Conservation (phyloP, 2,888 invertebrate species). For the Drosophila seclusa region DNA sequence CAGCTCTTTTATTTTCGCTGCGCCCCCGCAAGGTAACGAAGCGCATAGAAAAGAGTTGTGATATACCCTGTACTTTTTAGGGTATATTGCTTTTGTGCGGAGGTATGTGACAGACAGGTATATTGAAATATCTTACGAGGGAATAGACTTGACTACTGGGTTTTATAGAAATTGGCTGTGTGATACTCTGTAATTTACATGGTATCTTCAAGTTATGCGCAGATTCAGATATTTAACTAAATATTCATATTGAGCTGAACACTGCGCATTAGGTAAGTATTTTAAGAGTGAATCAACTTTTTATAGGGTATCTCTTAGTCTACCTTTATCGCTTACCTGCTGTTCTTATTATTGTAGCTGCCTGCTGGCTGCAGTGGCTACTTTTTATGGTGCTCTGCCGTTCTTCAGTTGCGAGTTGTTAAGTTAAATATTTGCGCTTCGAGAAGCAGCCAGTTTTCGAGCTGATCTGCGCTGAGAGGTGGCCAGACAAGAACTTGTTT, state of each 20-base stretch:
- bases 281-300: not conserved
- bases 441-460: constrained; percentile 52
- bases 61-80: not conserved
- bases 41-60: constrained; percentile 12
- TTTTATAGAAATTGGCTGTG: too few relatives aligned
- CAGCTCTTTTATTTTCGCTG: constrained; percentile 30
- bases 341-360: constrained; percentile 4
- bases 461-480: constrained; percentile 52
- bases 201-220: too few relatives aligned
- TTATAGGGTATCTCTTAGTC: not conserved
- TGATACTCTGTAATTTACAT: too few relatives aligned
- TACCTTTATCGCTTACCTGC: not conserved
- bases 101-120: too few relatives aligned
- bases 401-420: constrained; percentile 70
- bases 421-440: constrained; percentile 78
- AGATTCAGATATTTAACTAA: too few relatives aligned
- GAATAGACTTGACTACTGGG: too few relatives aligned
- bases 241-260: too few relatives aligned
- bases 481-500: constrained; percentile 62
- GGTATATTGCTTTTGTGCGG: not conserved
- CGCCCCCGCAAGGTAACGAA: constrained; percentile 29
- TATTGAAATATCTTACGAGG: too few relatives aligned
- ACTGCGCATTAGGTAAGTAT: too few relatives aligned
- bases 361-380: constrained; percentile 33
- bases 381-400: constrained; percentile 56